Base-by-base conservation (phyloP, 2,888 invertebrate genomes). In the Idaea dimidiata region DNA sequence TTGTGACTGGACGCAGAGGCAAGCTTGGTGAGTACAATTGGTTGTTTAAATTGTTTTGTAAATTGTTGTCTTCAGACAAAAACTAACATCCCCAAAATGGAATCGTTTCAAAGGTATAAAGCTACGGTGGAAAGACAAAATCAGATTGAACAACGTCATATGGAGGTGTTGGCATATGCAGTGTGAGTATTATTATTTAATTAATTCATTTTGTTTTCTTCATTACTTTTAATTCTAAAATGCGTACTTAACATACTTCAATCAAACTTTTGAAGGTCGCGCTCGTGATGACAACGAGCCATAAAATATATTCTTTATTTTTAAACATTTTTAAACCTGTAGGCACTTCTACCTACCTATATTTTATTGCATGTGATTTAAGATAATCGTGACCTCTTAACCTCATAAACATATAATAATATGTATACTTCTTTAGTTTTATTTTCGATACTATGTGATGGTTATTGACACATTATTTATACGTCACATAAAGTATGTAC, bases 161-260 rank as follows among this genome's bases (percentile, higher is more conserved):
- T 99, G 99, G 99, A 95, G 99, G 86, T 99, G 99, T 87, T 99
- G 99, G 99, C 99, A 99, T 89, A 97, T 99, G 97, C 99, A 99
- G 89, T 99, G 97, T 97, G 91, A 96, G 96, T 83, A 73, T 61
- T 58, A n/a, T n/a, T 54, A 33, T 43, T 43, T 43, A 33, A 3
- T 43, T 14, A 7, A 33, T 24, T 24, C 24, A 33, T 10, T 33
- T 5, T 33, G 8, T 33, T 43, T 43, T 43, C 43, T 43, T 43
- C 8, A 24, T 24, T 24, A 24, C 24, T 24, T 24, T 7, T 43
- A 43, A 43, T 43, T 7, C 43, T 43, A 43, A 43, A 43, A 14
- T 14, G 43, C 14, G 43, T 4, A 24, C 5, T 24, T 24, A 43
- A 43, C 32, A 14, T 7, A 43, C 43, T 43, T 43, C 10, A 43